Percentiles rank a stretch among this genome's conserved stretches.
These are phyloP conservation scores for Bimastos eiseni DNA, from an alignment of 2,888 invertebrate genomes.

Conservation along the genomic window DNA sequence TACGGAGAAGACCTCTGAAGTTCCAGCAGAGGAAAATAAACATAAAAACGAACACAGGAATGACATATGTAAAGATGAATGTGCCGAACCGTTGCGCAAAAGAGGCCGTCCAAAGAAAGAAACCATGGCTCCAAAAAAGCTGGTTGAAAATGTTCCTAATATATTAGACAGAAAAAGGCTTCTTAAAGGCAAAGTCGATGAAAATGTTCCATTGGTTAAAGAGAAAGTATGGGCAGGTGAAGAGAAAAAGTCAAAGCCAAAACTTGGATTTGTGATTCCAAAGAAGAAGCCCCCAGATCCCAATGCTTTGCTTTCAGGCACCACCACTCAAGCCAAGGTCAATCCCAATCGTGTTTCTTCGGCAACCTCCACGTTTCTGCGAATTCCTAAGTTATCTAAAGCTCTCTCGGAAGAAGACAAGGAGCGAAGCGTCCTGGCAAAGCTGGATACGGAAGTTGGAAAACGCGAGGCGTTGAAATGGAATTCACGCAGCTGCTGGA, in stretches of 20 bases:
- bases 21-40: background rate
- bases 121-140: background rate
- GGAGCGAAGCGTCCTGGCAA: background rate
- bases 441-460: background rate
- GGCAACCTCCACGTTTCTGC: background rate
- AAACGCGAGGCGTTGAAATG: background rate
- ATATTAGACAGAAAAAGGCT: background rate
- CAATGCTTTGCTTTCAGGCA: background rate
- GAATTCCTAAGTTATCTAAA: background rate
- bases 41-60: background rate
- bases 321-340: background rate
- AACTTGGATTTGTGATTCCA: conserved; percentile 20
- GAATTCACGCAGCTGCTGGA: background rate
- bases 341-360: background rate
- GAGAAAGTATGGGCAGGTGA: background rate
- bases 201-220: background rate
- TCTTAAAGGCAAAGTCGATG: background rate
- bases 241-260: background rate
- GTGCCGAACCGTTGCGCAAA: background rate
- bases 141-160: background rate
- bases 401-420: background rate
- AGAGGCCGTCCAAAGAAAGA: background rate
- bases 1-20: background rate
- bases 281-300: background rate
- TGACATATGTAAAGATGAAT: background rate